A percentile compares a stretch with the other conserved stretches of the same genome.
Conservation (phyloP, 2,888 invertebrate species). For the Synanthedon tipuliformis region DNA sequence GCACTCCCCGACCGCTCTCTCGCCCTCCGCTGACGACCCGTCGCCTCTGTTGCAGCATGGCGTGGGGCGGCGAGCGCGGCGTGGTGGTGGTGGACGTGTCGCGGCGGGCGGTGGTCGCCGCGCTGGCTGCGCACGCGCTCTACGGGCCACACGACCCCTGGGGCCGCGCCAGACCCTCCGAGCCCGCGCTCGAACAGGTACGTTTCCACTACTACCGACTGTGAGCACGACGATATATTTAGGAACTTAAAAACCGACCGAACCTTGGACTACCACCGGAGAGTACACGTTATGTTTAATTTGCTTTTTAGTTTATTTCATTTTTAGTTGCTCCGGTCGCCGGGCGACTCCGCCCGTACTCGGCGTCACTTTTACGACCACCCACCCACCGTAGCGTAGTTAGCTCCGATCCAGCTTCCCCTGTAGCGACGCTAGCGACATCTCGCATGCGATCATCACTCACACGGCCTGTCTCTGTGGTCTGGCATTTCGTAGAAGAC, state of each 20-base stretch:
- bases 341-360: constrained; percentile 9
- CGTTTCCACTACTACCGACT: background rate
- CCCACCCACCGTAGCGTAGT: constrained; percentile 13
- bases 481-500: background rate
- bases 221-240: too few relatives aligned
- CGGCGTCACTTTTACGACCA: background rate
- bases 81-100: constrained; percentile 94
- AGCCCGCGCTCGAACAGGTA: constrained; percentile 92
- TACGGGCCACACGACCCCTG: constrained; percentile 87
- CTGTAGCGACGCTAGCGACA: constrained; percentile 28
- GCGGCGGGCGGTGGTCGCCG: constrained; percentile 89
- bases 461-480: constrained; percentile 32
- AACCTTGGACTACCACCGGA: too few relatives aligned
- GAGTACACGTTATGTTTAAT: constrained; percentile 39
- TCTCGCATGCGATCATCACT: constrained; percentile 53
- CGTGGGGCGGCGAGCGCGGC: constrained; percentile 97
- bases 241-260: too few relatives aligned
- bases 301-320: constrained; percentile 44
- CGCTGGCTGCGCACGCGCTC: constrained; percentile 90
- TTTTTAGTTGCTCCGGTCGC: constrained; percentile 38
- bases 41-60: constrained; percentile 76
- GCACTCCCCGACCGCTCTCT: too few relatives aligned
- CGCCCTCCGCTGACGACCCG: background rate
- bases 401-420: constrained; percentile 37
- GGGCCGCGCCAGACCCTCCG: constrained; percentile 80